These are phyloP conservation scores for Andrena chrysosceles DNA, from an alignment of 2,888 invertebrate species.

Conservation along the genomic window DNA sequence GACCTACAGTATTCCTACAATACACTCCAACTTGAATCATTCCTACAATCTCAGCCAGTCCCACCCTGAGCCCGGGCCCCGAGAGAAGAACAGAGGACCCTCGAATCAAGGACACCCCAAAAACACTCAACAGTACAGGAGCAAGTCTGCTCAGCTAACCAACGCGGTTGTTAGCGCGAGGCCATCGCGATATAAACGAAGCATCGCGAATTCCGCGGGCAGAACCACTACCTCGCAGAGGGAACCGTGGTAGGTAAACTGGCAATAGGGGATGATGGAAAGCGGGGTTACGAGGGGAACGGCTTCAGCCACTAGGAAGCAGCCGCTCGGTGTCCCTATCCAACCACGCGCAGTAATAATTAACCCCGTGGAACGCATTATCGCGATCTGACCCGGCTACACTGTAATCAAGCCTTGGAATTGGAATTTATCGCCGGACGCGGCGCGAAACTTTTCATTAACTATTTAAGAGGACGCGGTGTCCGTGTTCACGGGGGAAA, in stretches of 20 bases:
- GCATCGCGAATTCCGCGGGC: neutral
- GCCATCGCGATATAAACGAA: neutral
- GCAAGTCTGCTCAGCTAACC: neutral
- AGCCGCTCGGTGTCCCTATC: neutral
- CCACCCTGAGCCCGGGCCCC: no score
- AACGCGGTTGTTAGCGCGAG: neutral
- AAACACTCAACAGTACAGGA: neutral
- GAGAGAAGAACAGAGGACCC: neutral
- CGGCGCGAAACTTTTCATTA: constrained; percentile 26
- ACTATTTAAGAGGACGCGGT: constrained; percentile 13
- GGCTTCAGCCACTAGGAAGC: neutral
- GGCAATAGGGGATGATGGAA: constrained; percentile 22
- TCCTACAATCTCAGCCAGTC: no score
- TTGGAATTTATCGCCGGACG: constrained; percentile 34
- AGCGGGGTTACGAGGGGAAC: neutral
- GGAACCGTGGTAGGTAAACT: constrained; percentile 5
- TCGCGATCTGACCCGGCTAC: constrained; percentile 30
- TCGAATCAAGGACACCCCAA: neutral
- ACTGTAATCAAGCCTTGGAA: constrained; percentile 14
- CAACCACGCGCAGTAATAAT: constrained; percentile 38
- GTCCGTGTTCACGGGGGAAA: neutral
- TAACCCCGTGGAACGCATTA: constrained; percentile 37
- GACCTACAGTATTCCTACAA: no score
- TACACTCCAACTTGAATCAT: no score
- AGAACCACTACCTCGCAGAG: neutral